phyloP scores from a whole-genome alignment of 1,140 invertebrate species.

The Uloborus diversus region DNA sequence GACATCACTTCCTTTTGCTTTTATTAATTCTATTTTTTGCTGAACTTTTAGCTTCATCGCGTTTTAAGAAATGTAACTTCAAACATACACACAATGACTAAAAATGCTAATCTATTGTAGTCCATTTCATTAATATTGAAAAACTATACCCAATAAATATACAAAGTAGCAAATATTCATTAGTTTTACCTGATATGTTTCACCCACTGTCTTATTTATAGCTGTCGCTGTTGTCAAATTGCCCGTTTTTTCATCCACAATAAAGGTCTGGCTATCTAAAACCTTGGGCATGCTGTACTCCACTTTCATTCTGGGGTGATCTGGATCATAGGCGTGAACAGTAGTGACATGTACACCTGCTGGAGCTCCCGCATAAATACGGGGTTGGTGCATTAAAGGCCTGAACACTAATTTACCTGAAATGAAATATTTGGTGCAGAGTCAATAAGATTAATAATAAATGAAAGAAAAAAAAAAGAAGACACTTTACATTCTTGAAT shows the following conservation, averaged over 20 bases:
- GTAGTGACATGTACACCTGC: conserved; percentile 53
- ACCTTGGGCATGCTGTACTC: conserved; percentile 46
- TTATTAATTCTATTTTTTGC: too few species aligned
- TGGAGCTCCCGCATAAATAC: conserved; percentile 56
- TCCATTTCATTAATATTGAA: too few species aligned
- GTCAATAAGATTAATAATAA: not conserved
- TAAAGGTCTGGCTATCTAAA: conserved; percentile 41
- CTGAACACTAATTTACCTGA: conserved; percentile 51
- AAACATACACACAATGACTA: too few species aligned
- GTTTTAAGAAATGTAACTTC: too few species aligned
- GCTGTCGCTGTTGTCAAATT: conserved; percentile 33
- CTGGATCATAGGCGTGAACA: conserved; percentile 52
- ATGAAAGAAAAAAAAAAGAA: too few species aligned
- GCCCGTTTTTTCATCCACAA: conserved; percentile 43
- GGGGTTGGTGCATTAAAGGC: conserved; percentile 48
- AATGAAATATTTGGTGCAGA: conserved; percentile 7
- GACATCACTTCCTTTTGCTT: too few species aligned
- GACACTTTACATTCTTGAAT: too few species aligned
- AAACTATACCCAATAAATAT: too few species aligned
- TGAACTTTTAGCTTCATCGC: too few species aligned
- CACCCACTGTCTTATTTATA: conserved; percentile 29
- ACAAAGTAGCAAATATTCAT: too few species aligned
- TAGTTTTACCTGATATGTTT: conserved; percentile 47
- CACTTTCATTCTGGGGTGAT: conserved; percentile 33
- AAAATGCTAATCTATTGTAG: too few species aligned